These are phyloP conservation scores for Drosophila fulvimacula DNA, from an alignment of 2,888 invertebrate genomes.

Conservation along the genomic window DNA sequence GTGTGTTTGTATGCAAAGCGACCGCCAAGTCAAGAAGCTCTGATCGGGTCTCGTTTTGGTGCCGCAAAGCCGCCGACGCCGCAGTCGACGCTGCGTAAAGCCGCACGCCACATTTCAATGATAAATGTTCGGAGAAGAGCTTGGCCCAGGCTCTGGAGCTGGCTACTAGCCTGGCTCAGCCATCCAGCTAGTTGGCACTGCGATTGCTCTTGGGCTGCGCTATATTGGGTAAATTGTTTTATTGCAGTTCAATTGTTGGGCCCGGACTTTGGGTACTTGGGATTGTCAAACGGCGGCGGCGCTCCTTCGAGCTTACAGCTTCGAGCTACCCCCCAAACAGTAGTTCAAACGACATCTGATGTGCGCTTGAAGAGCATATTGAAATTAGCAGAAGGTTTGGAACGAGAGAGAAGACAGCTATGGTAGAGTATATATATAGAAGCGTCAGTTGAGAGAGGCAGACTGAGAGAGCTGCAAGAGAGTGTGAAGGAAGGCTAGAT, in stretches of 20 bases:
- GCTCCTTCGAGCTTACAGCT: conserved; percentile 71
- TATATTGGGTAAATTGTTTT: conserved; percentile 84
- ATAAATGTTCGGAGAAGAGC: conserved; percentile 77
- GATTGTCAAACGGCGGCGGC: conserved; percentile 79
- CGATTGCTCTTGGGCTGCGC: conserved; percentile 78
- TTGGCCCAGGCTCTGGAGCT: conserved; percentile 10
- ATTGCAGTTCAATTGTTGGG: conserved; percentile 83
- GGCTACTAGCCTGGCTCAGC: conserved; percentile 12
- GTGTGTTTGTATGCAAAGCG: conserved; percentile 59
- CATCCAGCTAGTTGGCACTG: conserved; percentile 43
- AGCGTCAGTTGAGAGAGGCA: no score
- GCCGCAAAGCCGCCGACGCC: conserved; percentile 74
- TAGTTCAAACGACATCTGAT: conserved; percentile 44
- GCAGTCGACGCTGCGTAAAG: conserved; percentile 61
- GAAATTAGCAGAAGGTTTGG: neutral
- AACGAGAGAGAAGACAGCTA: neutral
- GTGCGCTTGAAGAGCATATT: neutral
- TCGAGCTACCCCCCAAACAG: conserved; percentile 75
- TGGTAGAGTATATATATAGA: no score
- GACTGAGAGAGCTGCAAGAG: no score
- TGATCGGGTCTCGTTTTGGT: conserved; percentile 78
- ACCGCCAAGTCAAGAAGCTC: conserved; percentile 77
- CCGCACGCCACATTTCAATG: conserved; percentile 81
- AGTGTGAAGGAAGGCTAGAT: no score
- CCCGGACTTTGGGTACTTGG: conserved; percentile 56